Base-by-base conservation (phyloP, 2,797 vertebrate genomes). In the Chelidonichthys spinosus region DNA sequence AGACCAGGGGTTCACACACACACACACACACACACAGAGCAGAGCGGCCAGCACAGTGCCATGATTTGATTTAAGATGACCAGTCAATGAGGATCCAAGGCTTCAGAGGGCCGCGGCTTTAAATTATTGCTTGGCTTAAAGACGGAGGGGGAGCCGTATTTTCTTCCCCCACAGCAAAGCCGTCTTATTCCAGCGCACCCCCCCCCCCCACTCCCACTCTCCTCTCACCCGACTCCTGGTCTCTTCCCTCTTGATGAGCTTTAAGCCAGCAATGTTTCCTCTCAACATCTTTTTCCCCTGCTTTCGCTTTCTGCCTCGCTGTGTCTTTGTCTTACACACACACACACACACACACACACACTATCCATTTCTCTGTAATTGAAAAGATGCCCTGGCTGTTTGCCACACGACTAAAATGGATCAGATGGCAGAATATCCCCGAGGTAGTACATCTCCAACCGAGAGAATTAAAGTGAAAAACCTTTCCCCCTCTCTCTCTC, bases 21-120 rank as follows among this genome's bases (percentile, higher is more conserved):
- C 65, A 72, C 67, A 68, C 55, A 59, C 53, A 72, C 61, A 68
- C 59, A 65, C 63, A 65, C 59, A 74, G 53, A 67, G 25, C 46
- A 5, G 37, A 81, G 82, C 66, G 56, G 68, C 69, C 78, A 77
- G 78, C 84, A 74, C 69, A 84, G 79, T 80, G 77, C 85, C 72
- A 83, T 92, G 93, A 94, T 94, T 91, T 94, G 92, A 94, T 95
- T 94, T 93, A 93, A 93, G 91, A 92, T 87, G 93, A 94, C 90
- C 90, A 90, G 91, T 91, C 89, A 89, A 85, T 92, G 91, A 92
- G 90, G 87, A 93, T 92, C 84, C 91, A 85, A 90, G 87, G 89
- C 90, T 93, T 94, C 86, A 89, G 83, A 90, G 81, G 79, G 78
- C 78, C 6, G 52, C 78, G 79, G 76, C 84, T 90, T 90, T 93